Evolutionary conservation across 2,797 vertebrate species (phyloP), one percentile per base, ranked within the genome.

Genomic region (Acestrorhynchus altus): DNA sequence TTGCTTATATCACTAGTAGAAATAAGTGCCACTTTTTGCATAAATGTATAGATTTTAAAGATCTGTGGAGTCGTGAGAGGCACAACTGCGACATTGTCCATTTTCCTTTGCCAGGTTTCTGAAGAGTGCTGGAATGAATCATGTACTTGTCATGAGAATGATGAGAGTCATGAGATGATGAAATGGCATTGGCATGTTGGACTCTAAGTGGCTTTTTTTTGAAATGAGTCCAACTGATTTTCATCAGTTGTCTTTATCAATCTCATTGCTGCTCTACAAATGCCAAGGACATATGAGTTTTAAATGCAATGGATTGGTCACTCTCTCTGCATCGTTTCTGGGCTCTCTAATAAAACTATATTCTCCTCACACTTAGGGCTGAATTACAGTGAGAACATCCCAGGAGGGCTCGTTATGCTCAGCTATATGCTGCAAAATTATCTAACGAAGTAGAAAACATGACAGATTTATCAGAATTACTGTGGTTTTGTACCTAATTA

Each of bases 401-500:
- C 24, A 28, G 31, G 57, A 77, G 67, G 56, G 0, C 57, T 71
- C 10, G 24, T 72, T 77, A 77, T 71, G 57, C 22, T 71, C 42
- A 16, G 59, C 49, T 44, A 42, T 56, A 31, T 35, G 31, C 22
- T 72, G 67, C 47, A 56, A 46, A 42, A 72, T 77, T 64, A 56
- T 56, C 59, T 71, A 77, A 77, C 71, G 76, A 71, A 46, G 59
- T 31, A n/a, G 59, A 77, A 77, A 51, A 59, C 49, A 64, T 63
- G 67, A 70, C 76, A 71, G 59, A 64, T 77, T 77, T 71, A 77
- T 77, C 59, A 7, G 35, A 28, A 57, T 61, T 60, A 18, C 28
- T 51, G 52, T 51, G 74, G 31, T 63, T 71, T 77, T 63, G 67
- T 77, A 77, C 56, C 75, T 52, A 77, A 77, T 77, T 77, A 71